Conservation (phyloP, 2,113 vertebrate genomes). For the Tragelaphus strepsiceros region DNA sequence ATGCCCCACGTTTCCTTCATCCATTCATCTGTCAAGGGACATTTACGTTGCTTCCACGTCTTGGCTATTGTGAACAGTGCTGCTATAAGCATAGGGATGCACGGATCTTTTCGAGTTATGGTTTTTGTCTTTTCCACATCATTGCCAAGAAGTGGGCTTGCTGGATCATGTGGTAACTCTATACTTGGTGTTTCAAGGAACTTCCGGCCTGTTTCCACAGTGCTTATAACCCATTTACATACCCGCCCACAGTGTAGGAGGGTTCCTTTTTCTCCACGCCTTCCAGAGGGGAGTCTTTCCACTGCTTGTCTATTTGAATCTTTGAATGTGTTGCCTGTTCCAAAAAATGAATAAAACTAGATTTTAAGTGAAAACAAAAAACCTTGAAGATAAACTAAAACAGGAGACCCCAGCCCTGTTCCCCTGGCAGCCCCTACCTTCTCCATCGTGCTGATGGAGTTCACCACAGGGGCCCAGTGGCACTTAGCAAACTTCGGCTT, state of each 20-base stretch:
- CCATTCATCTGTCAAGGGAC: fast-evolving
- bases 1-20: no score
- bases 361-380: background rate
- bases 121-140: background rate
- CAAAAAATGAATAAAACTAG: background rate
- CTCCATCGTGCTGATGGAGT: background rate
- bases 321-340: background rate
- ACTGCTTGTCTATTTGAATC: background rate
- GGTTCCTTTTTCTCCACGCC: background rate
- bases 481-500: fast-evolving
- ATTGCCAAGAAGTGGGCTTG: background rate
- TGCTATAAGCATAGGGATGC: background rate
- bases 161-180: background rate
- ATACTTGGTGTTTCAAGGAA: background rate
- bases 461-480: background rate
- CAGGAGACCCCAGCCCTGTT: background rate
- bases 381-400: background rate
- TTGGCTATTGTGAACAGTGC: fast-evolving
- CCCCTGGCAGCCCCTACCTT: background rate
- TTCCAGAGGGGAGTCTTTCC: background rate
- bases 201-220: background rate
- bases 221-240: background rate
- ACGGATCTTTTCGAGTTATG: no score
- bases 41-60: background rate
- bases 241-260: no score